Evolutionary conservation across 2,113 vertebrate genomes (phyloP), one percentile per base, ranked within the genome.

Genomic region (Monarcha castaneiventris): DNA sequence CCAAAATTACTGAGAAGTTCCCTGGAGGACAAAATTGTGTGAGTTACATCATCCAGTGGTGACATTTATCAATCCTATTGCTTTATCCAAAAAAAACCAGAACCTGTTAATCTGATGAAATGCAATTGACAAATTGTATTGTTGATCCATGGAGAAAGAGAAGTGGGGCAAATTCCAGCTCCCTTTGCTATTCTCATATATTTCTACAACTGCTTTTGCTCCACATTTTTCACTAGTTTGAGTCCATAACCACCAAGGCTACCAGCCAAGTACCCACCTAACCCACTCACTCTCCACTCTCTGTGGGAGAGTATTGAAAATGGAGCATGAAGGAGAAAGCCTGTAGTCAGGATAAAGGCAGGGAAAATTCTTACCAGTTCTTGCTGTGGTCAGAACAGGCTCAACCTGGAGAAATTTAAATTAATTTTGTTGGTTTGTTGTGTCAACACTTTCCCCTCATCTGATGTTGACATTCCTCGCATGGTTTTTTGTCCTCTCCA

Each of bases 401-500:
- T 89, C 2, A 4, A 1, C 3, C 6, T 44, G 37, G 11, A 37
- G 17, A 91, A 79, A 61, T 58, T 49, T 19, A 54, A 66, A 78
- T 43, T 39, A 13, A 55, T 71, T 58, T 43, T 89, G 6, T 58
- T 39, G 4, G 1, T 46, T 72, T 88, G 13, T 52, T 66, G 13
- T 19, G 5, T 9, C 39, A 43, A 22, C 55, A 10, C 3, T 10
- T 76, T 37, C 5, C 33, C 23, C 16, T 79, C 13, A 14, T 58
- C 37, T 22, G 39, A 22, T 0, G 0, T 0, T 74, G 21, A 19
- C 5, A 5, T 52, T 52, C 23, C 30, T 75, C 56, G 67, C 9
- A 41, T 0, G 0, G 3, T 22, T 49, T 56, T 90, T 71, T 54
- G 13, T 33, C 89, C 16, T 49, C 19, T 49, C 25, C 3, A 35